These are phyloP conservation scores for Herminia tarsipennalis DNA, from an alignment of 2,888 invertebrate genomes.

Conservation along the genomic window DNA sequence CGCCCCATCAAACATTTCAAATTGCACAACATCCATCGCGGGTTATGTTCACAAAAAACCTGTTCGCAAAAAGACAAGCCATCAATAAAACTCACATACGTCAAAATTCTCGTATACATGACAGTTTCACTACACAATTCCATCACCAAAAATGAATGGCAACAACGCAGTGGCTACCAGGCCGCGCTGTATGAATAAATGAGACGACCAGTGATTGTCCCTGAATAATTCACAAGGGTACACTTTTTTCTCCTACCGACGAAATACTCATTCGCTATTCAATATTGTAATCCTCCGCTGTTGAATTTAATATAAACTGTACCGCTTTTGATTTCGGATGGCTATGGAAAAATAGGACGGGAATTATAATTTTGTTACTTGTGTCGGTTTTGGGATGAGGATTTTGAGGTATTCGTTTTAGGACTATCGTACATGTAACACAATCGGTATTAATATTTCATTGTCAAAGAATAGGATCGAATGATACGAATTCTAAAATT, in stretches of 20 bases:
- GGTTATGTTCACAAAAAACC: conserved; percentile 6
- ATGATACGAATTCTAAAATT: too few relatives aligned
- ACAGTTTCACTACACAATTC: conserved; percentile 37
- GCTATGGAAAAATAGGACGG: conserved; percentile 20
- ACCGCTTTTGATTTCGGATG: conserved; percentile 47
- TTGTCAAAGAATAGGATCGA: too few relatives aligned
- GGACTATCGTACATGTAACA: too few relatives aligned
- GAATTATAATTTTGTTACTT: conserved; percentile 18
- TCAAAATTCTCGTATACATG: conserved; percentile 18
- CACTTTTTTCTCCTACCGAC: conserved; percentile 41
- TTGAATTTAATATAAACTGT: conserved; percentile 63
- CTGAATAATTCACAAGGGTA: conserved; percentile 74
- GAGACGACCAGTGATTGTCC: conserved; percentile 77
- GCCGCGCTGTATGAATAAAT: conserved; percentile 73
- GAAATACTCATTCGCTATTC: conserved; percentile 60
- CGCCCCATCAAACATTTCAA: not conserved
- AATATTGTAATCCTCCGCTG: conserved; percentile 66
- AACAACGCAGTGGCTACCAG: conserved; percentile 43
- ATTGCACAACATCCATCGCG: conserved; percentile 12
- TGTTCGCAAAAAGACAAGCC: conserved; percentile 11
- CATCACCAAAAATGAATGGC: conserved; percentile 37
- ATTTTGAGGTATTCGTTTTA: not conserved
- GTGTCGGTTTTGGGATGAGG: conserved; percentile 19
- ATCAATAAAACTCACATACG: conserved; percentile 23
- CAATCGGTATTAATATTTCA: too few relatives aligned